Base-by-base conservation (phyloP, 1,140 invertebrate species). In the Lamellibrachia luymesi region DNA sequence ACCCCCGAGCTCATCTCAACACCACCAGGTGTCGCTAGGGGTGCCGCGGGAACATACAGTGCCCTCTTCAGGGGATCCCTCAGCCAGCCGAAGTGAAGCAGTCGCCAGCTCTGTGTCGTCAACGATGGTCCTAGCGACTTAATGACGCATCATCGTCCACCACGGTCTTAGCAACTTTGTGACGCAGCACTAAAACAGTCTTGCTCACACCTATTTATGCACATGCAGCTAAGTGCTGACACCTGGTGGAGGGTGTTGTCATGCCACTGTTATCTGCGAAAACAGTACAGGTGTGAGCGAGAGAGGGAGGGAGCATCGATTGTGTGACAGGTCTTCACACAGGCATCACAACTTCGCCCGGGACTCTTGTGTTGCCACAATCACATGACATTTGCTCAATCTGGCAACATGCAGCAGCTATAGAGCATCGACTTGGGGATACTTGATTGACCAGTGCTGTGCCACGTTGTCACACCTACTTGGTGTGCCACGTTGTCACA, bases 101-200 rank as follows among this genome's bases (percentile, higher is more conserved):
- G 50, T 49, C 17, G 90, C 90, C 4, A 91, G 90, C 50, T 49
- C 50, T 10, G 38, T 51, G 10, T 91, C 90, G 38, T 91, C 90
- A 38, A 91, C 90, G 50, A 91, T 91, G 90, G 90, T 91, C 13
- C 90, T 91, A n/a, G 90, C 90, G 49, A 91, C 90, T 50, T 91
- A 80, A 22, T 80, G 64, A 80, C 13, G 64, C 17, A 56, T 22
- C 64, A 80, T 22, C 25, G 13, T 80, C 64, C 64, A 80, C 64
- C 64, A 80, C 17, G 64, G 64, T 80, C 64, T 80, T 2, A 80
- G 64, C 25, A 80, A 80, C 64, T 80, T 80, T 80, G 64, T 80
- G 64, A 80, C 17, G 64, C 64, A 8, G 64, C 2, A 80, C 64
- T 10, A 80, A 80, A 17, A 56, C 52, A 56, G 64, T 80, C 64